These are phyloP conservation scores for Cheilosia pagana DNA, from an alignment of 2,888 invertebrate species.

Conservation along the genomic window DNA sequence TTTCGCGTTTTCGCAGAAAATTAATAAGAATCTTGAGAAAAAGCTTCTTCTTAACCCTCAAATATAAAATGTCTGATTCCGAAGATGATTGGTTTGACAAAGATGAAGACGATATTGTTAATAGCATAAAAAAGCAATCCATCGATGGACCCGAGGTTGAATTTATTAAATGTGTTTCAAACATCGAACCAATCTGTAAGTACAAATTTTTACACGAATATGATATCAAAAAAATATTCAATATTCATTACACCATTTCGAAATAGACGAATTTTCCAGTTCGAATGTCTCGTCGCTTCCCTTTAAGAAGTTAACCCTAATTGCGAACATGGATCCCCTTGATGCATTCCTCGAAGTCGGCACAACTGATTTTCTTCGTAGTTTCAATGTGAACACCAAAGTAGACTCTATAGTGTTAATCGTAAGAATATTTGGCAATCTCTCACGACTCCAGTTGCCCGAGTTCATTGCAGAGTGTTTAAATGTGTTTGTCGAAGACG, in stretches of 20 bases:
- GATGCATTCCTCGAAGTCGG: conserved; percentile 79
- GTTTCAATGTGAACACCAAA: conserved; percentile 77
- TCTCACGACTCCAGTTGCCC: conserved; percentile 78
- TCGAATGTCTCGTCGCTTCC: conserved; percentile 42
- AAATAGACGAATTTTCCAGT: conserved; percentile 53
- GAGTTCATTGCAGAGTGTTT: conserved; percentile 78
- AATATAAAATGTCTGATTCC: conserved; percentile 75
- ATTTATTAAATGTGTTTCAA: conserved; percentile 68
- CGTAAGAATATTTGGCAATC: conserved; percentile 76
- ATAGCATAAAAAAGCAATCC: conserved; percentile 77
- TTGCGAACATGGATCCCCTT: conserved; percentile 76
- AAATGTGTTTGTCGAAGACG: conserved; percentile 76
- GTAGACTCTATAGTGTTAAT: conserved; percentile 78
- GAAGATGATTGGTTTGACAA: conserved; percentile 82
- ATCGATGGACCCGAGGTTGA: conserved; percentile 53
- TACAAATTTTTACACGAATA: conserved; percentile 1
- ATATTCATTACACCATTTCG: background rate
- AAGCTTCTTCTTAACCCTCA: background rate
- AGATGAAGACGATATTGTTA: conserved; percentile 81
- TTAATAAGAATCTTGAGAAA: conserved; percentile 10
- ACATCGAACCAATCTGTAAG: conserved; percentile 59
- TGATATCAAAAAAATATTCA: background rate
- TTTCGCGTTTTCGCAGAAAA: conserved; percentile 8
- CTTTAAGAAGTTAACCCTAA: conserved; percentile 60
- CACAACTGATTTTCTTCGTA: conserved; percentile 76